Evolutionary conservation across 2,888 invertebrate genomes (phyloP).

Genomic region (Pseudanteris insignis): DNA sequence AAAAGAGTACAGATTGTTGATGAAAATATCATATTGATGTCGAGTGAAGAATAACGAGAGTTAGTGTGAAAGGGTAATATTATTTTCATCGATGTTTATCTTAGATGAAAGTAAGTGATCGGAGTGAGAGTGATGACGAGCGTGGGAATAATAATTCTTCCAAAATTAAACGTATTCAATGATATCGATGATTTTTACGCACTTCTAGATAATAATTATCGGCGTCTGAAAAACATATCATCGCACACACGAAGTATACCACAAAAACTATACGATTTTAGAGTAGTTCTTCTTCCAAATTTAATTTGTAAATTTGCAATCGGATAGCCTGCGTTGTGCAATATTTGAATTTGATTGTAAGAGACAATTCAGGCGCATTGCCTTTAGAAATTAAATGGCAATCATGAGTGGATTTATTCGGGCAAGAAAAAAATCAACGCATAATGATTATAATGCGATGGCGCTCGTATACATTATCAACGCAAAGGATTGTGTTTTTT

Average conservation of each 20-base stretch:
- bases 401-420: slow-evolving; percentile 6
- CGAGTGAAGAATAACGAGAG: slow-evolving; percentile 50
- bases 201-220: slow-evolving; percentile 37
- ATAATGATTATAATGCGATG: slow-evolving; percentile 52
- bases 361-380: slow-evolving; percentile 18
- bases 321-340: slow-evolving; percentile 30
- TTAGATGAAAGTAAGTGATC: slow-evolving; percentile 24
- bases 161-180: slow-evolving; percentile 44
- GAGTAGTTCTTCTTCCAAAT: slow-evolving; percentile 49
- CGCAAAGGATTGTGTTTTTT: slow-evolving; percentile 24
- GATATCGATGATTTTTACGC: slow-evolving; percentile 41
- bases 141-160: slow-evolving; percentile 48
- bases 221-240: slow-evolving; percentile 60
- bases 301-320: slow-evolving; percentile 4
- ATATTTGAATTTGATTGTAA: slow-evolving; percentile 16
- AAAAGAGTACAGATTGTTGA: slow-evolving; percentile 66
- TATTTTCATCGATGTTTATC: slow-evolving; percentile 41
- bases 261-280: slow-evolving; percentile 64
- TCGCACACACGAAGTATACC: slow-evolving; percentile 63
- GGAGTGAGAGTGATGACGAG: slow-evolving; percentile 18
- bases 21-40: slow-evolving; percentile 56
- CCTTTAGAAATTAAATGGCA: slow-evolving; percentile 24
- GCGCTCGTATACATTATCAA: slow-evolving; percentile 19
- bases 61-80: slow-evolving; percentile 18
- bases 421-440: slow-evolving; percentile 17